phyloP scores from a whole-genome alignment of 2,888 invertebrate genomes.

The Tenthredo distinguenda region DNA sequence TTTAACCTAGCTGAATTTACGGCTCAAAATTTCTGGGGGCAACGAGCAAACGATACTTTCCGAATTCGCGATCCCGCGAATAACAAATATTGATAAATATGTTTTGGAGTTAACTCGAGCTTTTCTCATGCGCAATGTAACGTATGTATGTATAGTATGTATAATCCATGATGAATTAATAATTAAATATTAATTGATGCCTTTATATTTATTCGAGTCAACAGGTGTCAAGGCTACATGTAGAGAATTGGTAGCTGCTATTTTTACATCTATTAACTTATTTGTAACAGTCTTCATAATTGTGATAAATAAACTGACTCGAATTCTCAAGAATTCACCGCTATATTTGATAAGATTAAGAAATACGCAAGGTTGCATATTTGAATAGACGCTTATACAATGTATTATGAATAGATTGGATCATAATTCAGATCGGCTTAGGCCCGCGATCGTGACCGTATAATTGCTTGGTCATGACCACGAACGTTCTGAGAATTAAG shows the following conservation, averaged over 20 bases:
- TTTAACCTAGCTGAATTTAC: neutral
- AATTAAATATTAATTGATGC: slow-evolving; percentile 16
- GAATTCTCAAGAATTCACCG: neutral
- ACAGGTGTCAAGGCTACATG: slow-evolving; percentile 36
- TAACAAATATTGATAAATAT: neutral
- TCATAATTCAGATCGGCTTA: neutral
- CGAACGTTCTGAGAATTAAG: neutral
- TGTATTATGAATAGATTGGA: neutral
- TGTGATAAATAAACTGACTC: neutral
- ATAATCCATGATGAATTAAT: neutral
- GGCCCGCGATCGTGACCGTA: neutral
- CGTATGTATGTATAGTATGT: neutral
- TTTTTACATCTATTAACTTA: neutral
- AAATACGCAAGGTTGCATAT: neutral
- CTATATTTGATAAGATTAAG: neutral
- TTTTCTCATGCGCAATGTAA: neutral
- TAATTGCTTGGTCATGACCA: neutral
- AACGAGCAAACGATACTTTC: slow-evolving; percentile 28
- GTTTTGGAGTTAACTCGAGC: neutral
- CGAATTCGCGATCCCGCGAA: neutral
- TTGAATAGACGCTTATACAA: neutral
- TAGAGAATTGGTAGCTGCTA: neutral
- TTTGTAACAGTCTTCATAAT: neutral
- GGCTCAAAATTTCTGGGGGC: neutral
- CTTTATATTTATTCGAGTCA: slow-evolving; percentile 26